Base-by-base conservation (phyloP, 1,140 invertebrate genomes). In the Apocrypta bakeri region DNA sequence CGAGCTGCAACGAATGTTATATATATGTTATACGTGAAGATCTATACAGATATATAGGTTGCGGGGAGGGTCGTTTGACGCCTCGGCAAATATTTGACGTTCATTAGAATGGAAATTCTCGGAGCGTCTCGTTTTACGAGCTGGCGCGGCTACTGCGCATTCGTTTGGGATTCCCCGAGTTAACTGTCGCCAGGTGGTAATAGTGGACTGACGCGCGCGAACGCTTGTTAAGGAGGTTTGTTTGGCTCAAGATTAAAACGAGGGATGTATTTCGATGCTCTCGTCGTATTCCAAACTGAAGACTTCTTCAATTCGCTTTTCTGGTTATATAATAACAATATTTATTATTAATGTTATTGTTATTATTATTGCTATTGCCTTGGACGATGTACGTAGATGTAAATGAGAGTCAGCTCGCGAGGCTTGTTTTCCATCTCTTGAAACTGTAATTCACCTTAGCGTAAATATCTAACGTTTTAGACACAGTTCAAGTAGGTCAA, bases 1-100 rank as follows among this genome's bases (percentile, higher is more conserved):
- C 93, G 92, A 76, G 93, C 94, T 95, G 78, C 33, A 63, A 42
- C 17, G 0, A 25, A n/a, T n/a, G n/a, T n/a, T 33, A 1, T 11
- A 42, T 42, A 1, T 42, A 42, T 42, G 11, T 6, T 71, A 31
- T 33, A 71, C n/a, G n/a, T 17, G n/a, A n/a, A n/a, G n/a, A n/a
- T 71, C 9, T 33, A 71, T 31, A 71, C 17, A 72, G 37, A 37
- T n/a, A 37, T 72, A 40, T n/a, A 0, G 9, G 33, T 37, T 0
- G 33, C 1, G 17, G 1, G 12, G 6, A 14, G 63, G 25, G 33
- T 27, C 63, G 24, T 69, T 69, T 25, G 31, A 29, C 27, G 29
- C 31, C 14, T 21, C 9, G 27, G 25, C 27, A 71, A 71, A 71
- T 71, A 37, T 71, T 71, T 71, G 69, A 31, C 14, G 25, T 71